Base-by-base conservation (phyloP, 2,888 invertebrate species). In the Melangyna quadrimaculata region DNA sequence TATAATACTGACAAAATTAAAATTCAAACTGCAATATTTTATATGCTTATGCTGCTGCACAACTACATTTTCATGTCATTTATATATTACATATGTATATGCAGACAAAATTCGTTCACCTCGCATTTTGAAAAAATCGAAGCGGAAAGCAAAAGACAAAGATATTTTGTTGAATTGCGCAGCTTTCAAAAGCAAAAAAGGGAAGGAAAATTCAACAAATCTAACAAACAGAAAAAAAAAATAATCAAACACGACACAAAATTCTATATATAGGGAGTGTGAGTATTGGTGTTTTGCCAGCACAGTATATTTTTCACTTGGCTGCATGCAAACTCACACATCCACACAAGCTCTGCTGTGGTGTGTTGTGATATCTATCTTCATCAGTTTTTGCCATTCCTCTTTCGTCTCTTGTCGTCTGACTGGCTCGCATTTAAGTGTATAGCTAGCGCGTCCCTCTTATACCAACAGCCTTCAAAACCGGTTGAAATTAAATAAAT, bases 91-190 rank as follows among this genome's bases (percentile, higher is more conserved):
- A 10, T 27, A 29, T 48, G 14, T 80, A 53, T 73, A 45, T 27
- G 71, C 37, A 65, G 59, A 67, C 67, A 71, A 80, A 75, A 84
- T 84, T 84, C 86, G 86, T 86, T 86, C 75, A 86, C 86, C 86
- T 86, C 73, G 77, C 77, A 51, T 86, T 86, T 81, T 73, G 77
- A 72, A 86, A 86, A 86, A 81, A 86, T 77, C 77, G 77, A 81
- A 86, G 81, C 75, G 75, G 86, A 67, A 63, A 78, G 71, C 53
- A 70, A 78, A 71, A 72, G 72, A 72, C 71, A 72, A 83, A 78
- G 73, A 67, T 83, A 74, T 48, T 77, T 73, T 55, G 51, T 59
- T 69, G 14, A 78, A 82, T 73, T 82, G 82, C 82, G 82, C 73
- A 84, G 74, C 61, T 63, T 79, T 71, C 65, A 75, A 78, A 87